Evolutionary conservation across 2,113 vertebrate species (phyloP), one percentile per base, ranked within the genome.

Genomic region (Paralichthys olivaceus): DNA sequence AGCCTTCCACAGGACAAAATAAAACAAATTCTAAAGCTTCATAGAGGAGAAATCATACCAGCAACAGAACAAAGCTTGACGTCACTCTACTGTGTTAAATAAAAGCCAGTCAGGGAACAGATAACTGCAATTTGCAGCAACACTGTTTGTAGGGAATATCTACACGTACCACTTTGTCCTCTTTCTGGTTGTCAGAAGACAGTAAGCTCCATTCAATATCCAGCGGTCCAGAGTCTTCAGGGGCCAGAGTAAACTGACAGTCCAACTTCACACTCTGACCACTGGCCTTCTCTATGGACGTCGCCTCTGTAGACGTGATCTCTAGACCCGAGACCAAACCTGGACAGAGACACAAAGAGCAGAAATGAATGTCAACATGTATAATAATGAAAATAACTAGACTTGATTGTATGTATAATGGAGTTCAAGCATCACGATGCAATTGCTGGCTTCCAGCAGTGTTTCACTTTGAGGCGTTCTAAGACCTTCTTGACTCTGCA

Each of bases 181-280:
- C 91, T 13, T 88, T 90, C 86, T 94, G 94, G 89, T 92, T 95
- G 92, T 95, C 94, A 0, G 94, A 87, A 0, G 94, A 77, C 60
- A 93, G 47, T 53, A 94, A 81, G 78, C 85, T 95, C 94, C 94
- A 95, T 75, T 95, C 94, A 12, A 95, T 94, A 72, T 95, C 94
- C 73, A 95, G 89, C 0, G 94, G 94, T 34, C 94, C 94, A 5
- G 85, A 75, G 57, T 95, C 94, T n/a, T 61, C 80, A 1, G 91
- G 0, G 32, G 49, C 85, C 69, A 95, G 77, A 22, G 47, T 59
- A 63, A 95, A 95, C 81, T 86, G 87, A 70, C 94, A 95, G 26
- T 92, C 93, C 78, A 95, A 84, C 77, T 91, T 93, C 55, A 92
- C 93, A 11, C 72, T 93, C 85, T 93, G 84, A 15, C 93, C 92